Conservation (phyloP, 2,113 vertebrate species). For the Aegypius monachus region DNA sequence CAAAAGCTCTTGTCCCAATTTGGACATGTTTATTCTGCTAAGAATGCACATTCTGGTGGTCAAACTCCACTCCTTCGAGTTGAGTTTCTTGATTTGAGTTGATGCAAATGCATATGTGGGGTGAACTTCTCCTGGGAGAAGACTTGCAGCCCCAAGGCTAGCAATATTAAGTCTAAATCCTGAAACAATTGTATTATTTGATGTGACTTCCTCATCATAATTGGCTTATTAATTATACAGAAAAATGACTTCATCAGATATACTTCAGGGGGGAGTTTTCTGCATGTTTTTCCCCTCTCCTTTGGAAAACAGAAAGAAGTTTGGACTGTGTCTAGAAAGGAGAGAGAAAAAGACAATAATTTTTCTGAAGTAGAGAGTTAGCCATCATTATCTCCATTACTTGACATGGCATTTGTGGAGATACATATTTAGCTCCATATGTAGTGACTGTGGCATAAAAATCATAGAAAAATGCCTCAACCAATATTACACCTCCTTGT, state of each 20-base stretch:
- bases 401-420: background rate
- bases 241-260: background rate
- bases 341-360: background rate
- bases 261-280: background rate
- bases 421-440: background rate
- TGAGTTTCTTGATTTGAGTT: background rate
- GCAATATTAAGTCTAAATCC: background rate
- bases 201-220: background rate
- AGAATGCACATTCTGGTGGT: background rate
- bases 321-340: background rate
- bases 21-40: background rate
- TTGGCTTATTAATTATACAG: background rate
- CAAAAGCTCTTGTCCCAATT: background rate
- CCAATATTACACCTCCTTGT: background rate
- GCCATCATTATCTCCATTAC: background rate
- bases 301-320: background rate
- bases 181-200: background rate
- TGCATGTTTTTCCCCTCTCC: background rate
- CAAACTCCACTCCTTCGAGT: background rate
- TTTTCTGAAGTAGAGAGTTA: background rate
- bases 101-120: background rate
- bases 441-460: background rate
- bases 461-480: background rate
- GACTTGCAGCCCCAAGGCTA: background rate
- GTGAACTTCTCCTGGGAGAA: background rate